Evolutionary conservation across 2,113 vertebrate genomes (phyloP).

Genomic region (Marcusenius ussheri): DNA sequence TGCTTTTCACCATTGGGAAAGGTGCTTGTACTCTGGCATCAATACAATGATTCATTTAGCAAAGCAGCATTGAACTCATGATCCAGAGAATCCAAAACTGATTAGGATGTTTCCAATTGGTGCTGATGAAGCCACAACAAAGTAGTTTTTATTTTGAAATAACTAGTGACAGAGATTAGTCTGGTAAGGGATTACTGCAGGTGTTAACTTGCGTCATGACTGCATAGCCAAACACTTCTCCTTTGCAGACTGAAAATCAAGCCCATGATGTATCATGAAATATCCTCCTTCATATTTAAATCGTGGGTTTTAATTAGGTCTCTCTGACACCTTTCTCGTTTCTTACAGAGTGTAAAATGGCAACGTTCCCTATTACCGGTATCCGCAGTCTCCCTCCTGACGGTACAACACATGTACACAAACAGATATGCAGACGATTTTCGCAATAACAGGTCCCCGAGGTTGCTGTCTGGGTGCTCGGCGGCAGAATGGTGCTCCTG

Average conservation of each 20-base stretch:
- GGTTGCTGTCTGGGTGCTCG: not conserved
- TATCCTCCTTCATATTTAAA: constrained; percentile 40
- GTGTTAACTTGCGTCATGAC: not conserved
- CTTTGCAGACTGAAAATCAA: constrained; percentile 36
- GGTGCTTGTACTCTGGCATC: not conserved
- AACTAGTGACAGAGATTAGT: not conserved
- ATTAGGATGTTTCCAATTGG: not conserved
- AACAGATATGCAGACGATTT: constrained; percentile 21
- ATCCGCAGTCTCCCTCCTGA: not conserved
- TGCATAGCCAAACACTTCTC: constrained; percentile 15
- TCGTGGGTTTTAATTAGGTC: constrained; percentile 54
- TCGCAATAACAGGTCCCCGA: not conserved
- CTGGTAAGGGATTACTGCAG: not conserved
- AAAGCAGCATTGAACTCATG: not conserved
- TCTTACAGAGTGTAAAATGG: constrained; percentile 40
- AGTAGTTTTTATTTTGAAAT: not conserved
- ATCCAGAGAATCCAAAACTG: not conserved
- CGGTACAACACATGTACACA: constrained; percentile 31
- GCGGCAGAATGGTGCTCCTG: not conserved
- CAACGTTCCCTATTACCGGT: constrained; percentile 27
- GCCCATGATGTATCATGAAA: constrained; percentile 44
- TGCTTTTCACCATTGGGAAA: not conserved
- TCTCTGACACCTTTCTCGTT: constrained; percentile 28
- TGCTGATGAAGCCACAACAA: not conserved
- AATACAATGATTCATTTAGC: not conserved